Evolutionary conservation across 1,140 invertebrate genomes (phyloP).

Genomic region (Orussus abietinus): DNA sequence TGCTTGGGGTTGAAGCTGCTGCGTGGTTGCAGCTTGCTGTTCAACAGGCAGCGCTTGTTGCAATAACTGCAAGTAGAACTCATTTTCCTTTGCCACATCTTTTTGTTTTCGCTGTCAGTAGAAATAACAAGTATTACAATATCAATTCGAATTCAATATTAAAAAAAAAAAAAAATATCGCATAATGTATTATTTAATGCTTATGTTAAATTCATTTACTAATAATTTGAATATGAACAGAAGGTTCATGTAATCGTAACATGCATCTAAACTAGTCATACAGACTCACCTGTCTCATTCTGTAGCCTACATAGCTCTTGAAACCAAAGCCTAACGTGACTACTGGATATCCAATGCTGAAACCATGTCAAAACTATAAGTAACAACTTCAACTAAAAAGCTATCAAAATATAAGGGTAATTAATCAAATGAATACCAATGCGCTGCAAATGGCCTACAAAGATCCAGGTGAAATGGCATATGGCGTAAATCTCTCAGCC

Average conservation of each 20-base stretch:
- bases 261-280: not conserved
- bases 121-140: conserved; percentile 11
- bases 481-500: conserved; percentile 82
- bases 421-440: conserved; percentile 68
- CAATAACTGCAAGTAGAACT: conserved; percentile 91
- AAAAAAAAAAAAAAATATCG: too few species aligned
- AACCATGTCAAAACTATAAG: conserved; percentile 33
- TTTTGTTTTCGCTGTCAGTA: conserved; percentile 77
- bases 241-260: too few species aligned
- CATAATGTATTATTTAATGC: conserved; percentile 1
- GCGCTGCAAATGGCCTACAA: conserved; percentile 96
- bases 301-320: conserved; percentile 91
- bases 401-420: conserved; percentile 14
- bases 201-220: not conserved
- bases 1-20: conserved; percentile 45
- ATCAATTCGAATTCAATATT: conserved; percentile 6
- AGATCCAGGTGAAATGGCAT: conserved; percentile 89
- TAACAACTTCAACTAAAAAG: conserved; percentile 12
- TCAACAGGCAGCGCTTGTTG: conserved; percentile 84
- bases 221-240: not conserved
- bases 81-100: conserved; percentile 92
- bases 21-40: conserved; percentile 59
- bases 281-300: conserved; percentile 71
- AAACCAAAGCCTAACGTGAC: conserved; percentile 95
- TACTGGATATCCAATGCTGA: conserved; percentile 93